Percentiles rank a stretch among this genome's conserved stretches.
These are phyloP conservation scores for Bambusicola thoracicus DNA, from an alignment of 2,113 vertebrate species.

Conservation along the genomic window DNA sequence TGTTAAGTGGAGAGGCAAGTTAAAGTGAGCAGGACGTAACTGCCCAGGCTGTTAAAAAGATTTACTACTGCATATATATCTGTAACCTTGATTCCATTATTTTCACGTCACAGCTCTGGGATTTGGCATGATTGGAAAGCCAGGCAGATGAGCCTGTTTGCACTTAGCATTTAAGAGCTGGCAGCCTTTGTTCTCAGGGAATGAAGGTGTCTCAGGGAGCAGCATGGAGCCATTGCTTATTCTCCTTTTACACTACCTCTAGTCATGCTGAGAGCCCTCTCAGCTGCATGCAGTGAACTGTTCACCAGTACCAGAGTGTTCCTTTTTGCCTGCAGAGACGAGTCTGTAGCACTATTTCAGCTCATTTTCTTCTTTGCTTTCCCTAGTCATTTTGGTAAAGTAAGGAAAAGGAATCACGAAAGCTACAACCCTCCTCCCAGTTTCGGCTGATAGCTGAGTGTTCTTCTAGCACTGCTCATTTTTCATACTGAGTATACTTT, in stretches of 20 bases:
- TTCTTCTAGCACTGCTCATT: neutral
- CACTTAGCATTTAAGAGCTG: constrained; percentile 45
- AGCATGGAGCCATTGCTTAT: constrained; percentile 6
- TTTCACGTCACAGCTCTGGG: constrained; percentile 23
- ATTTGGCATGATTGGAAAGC: constrained; percentile 52
- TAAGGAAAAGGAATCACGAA: constrained; percentile 13
- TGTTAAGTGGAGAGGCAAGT: constrained; percentile 17
- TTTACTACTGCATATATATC: constrained; percentile 25
- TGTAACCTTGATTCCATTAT: constrained; percentile 20
- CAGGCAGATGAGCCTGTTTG: constrained; percentile 4
- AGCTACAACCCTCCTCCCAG: neutral
- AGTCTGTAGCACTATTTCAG: neutral
- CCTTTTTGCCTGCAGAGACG: neutral
- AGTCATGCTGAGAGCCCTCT: constrained; percentile 50
- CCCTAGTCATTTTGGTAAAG: neutral
- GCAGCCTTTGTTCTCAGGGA: neutral
- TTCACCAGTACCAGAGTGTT: neutral
- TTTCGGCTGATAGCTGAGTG: constrained; percentile 1
- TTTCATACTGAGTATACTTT: neutral
- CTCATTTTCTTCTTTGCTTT: constrained; percentile 28
- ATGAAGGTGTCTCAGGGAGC: neutral
- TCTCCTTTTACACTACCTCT: neutral
- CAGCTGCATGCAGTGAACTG: constrained; percentile 32
- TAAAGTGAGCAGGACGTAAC: neutral
- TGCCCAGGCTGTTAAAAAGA: constrained; percentile 37